Evolutionary conservation across 1,140 invertebrate genomes (phyloP), one percentile per base, ranked within the genome.

Genomic region (Ips typographus): DNA sequence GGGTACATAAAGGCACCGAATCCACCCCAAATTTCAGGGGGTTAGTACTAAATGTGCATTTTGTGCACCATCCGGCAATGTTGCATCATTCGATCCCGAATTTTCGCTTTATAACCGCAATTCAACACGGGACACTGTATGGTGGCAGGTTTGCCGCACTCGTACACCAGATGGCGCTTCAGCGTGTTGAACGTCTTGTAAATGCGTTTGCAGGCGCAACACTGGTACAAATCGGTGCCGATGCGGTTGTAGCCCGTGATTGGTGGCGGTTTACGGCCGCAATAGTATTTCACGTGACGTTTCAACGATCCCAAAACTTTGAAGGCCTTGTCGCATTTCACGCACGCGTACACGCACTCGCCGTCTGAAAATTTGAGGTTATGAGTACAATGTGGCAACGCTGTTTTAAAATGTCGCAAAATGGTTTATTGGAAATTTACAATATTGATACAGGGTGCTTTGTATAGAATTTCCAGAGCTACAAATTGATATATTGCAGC

Each of bases 261-360:
- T 36, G 75, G 74, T 8, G 88, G 82, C 65, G 82, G 80, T 66
- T 83, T 81, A 40, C 82, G 80, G 43, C 85, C 85, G 74, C 82
- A 83, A 74, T 82, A 80, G 71, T 80, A 82, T 44, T 82, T 81
- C 62, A 85, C 71, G 71, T 86, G 85, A 3, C 85, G 82, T 68
- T 79, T 84, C 52, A 86, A 63, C 40, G 83, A 85, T 40, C 82
- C 82, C 4, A 78, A 71, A 8, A 82, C 72, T 78, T 81, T 83
- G 77, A 86, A 87, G 40, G 78, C 79, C 65, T 85, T 84, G 62
- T 78, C 79, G 73, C 85, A 86, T 40, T 81, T 83, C n/a, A 81
- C 78, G 73, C 86, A 88, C 22, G 22, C 22, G 22, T 22, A 22
- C 22, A 22, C 22, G 22, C 22, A 22, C 22, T 22, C 22, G 22